Conservation (phyloP, 2,797 vertebrate species). For the Crenichthys baileyi region DNA sequence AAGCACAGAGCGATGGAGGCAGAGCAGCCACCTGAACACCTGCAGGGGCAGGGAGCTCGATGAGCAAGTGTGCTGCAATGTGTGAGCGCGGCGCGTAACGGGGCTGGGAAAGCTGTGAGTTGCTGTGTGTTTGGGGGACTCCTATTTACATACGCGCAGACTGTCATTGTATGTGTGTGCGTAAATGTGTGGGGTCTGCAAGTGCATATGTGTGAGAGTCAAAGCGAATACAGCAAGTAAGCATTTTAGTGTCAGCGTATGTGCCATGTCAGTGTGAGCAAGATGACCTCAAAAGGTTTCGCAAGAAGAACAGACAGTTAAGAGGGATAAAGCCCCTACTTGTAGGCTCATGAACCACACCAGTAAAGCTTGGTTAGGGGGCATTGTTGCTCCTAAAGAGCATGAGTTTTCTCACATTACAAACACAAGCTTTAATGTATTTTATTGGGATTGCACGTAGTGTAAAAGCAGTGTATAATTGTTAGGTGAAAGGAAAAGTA, state of each 20-base stretch:
- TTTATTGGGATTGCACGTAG: neutral
- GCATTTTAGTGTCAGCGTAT: slow-evolving; percentile 41
- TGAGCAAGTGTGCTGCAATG: slow-evolving; percentile 68
- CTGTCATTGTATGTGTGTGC: neutral
- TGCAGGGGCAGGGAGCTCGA: slow-evolving; percentile 69
- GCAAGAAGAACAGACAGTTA: slow-evolving; percentile 19
- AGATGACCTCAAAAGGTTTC: neutral
- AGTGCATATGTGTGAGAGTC: slow-evolving; percentile 23
- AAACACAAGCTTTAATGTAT: neutral
- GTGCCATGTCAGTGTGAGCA: neutral
- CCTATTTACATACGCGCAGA: slow-evolving; percentile 32
- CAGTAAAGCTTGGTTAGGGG: slow-evolving; percentile 27
- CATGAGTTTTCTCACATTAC: neutral
- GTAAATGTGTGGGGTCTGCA: slow-evolving; percentile 1
- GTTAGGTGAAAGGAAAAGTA: neutral
- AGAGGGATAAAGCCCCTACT: slow-evolving; percentile 34
- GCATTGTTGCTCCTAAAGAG: neutral
- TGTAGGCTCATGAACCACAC: slow-evolving; percentile 32
- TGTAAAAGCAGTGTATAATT: neutral
- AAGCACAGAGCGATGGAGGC: slow-evolving; percentile 55
- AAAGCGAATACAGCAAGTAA: slow-evolving; percentile 33
- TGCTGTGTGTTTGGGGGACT: slow-evolving; percentile 15
- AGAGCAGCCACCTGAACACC: slow-evolving; percentile 72
- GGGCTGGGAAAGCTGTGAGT: slow-evolving; percentile 32
- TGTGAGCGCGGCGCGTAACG: slow-evolving; percentile 50